These are phyloP conservation scores for Galago senegalensis DNA, from an alignment of 2,797 vertebrate species.

Conservation along the genomic window DNA sequence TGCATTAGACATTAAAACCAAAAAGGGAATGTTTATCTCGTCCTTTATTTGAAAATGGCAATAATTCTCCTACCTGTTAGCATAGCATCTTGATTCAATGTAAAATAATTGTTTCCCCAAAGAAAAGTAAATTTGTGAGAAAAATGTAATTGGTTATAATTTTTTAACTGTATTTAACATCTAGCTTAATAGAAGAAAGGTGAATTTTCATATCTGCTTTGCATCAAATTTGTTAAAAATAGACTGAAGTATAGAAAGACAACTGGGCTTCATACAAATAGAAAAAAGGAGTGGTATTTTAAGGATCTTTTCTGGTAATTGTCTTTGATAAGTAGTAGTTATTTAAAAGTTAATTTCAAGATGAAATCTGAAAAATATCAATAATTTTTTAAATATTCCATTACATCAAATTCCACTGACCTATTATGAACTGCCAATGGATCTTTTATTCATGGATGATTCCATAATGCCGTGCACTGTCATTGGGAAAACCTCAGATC, in stretches of 20 bases:
- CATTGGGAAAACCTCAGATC: not conserved
- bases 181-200: not conserved
- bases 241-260: not conserved
- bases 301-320: not conserved
- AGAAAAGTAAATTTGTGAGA: not conserved
- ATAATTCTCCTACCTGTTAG: not conserved
- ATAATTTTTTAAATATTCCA: not conserved
- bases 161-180: not conserved
- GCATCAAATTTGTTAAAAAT: not conserved
- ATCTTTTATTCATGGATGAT: not conserved
- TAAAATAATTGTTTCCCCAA: not conserved
- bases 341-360: not conserved
- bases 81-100: not conserved
- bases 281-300: not conserved
- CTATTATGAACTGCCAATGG: not conserved
- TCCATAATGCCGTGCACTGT: not conserved
- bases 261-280: not conserved
- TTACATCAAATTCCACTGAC: not conserved
- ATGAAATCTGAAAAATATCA: not conserved
- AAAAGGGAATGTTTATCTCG: not conserved
- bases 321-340: not conserved
- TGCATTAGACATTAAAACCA: not conserved
- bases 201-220: not conserved
- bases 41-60: not conserved
- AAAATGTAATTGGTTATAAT: not conserved